These are phyloP conservation scores for Campylomormyrus numenius DNA, from an alignment of 2,113 vertebrate genomes.

Conservation along the genomic window DNA sequence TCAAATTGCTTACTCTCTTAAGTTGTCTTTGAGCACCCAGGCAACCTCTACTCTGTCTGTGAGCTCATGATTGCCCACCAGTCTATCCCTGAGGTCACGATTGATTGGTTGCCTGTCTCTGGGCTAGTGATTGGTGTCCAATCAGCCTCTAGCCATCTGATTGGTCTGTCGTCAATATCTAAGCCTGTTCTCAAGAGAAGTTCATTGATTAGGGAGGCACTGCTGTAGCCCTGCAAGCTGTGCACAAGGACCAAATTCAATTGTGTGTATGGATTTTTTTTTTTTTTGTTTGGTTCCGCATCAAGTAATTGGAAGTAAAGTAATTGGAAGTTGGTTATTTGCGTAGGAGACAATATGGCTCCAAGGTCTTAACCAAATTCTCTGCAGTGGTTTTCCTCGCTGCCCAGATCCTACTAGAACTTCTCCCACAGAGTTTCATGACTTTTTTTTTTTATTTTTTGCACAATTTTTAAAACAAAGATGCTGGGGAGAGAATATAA, in stretches of 20 bases:
- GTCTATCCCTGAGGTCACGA: background rate
- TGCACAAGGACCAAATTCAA: slow-evolving; percentile 8
- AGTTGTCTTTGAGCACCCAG: no score
- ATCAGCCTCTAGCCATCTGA: background rate
- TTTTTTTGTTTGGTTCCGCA: background rate
- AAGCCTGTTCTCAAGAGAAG: slow-evolving; percentile 5
- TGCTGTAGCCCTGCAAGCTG: background rate
- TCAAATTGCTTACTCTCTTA: background rate
- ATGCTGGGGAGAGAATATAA: background rate
- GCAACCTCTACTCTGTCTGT: background rate
- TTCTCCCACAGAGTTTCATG: background rate
- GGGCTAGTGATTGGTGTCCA: background rate
- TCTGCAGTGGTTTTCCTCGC: background rate
- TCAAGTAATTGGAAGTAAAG: slow-evolving; percentile 12
- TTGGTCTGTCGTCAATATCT: slow-evolving; percentile 1
- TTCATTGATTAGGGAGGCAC: background rate
- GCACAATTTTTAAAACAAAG: background rate
- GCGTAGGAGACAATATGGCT: background rate
- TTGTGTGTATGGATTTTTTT: slow-evolving; percentile 4
- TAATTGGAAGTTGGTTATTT: slow-evolving; percentile 10
- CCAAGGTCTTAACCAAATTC: background rate
- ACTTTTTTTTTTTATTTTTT: background rate
- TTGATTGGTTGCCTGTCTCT: background rate
- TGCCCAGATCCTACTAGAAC: background rate
- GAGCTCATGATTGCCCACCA: background rate